Base-by-base conservation (phyloP, 2,888 invertebrate genomes). In the Drosophila tripunctata region DNA sequence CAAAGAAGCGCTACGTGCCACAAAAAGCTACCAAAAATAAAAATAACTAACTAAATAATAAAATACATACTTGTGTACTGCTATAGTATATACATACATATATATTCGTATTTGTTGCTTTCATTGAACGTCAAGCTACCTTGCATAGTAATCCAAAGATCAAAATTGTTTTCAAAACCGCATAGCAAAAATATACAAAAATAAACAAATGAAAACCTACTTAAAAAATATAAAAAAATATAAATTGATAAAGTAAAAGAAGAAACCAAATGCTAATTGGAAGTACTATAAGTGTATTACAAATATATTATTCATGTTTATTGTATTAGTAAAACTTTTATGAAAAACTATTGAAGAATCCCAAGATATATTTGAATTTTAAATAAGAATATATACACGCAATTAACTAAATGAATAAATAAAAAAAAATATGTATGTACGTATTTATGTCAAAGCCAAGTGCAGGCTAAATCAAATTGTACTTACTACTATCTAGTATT, bases 71-170 rank as follows among this genome's bases (percentile, higher is more conserved):
- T 19, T 30, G 31, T 56, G 17, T 17, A 24, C 45, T 30, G 24
- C 47, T 55, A 41, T 19, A 31, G 45, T 55, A 55, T 60, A 38
- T 61, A 56, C 48, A 45, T 22, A 22, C 10, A 27, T 27, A 27
- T 10, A 27, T 27, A 27, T 8, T 27, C 51, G 64, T 70, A 68
- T 75, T 60, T 70, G 71, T 74, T 72, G 74, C 73, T 74, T 74
- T 76, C 73, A 74, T 62, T 61, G 31, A 57, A 64, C 52, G 72
- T 78, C 75, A 73, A 77, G 80, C 87, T 87, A 84, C 87, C 78
- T 81, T 84, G 87, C 82, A 75, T 74, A 78, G 81, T 64, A 78
- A 87, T 74, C 81, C 81, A 80, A 80, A 71, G 85, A 80, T 87
- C 87, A 71, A 81, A 87, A 85, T 68, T 80, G 68, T 79, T 83